phyloP scores from a whole-genome alignment of 2,113 vertebrate species.

The Embiotoca jacksoni region DNA sequence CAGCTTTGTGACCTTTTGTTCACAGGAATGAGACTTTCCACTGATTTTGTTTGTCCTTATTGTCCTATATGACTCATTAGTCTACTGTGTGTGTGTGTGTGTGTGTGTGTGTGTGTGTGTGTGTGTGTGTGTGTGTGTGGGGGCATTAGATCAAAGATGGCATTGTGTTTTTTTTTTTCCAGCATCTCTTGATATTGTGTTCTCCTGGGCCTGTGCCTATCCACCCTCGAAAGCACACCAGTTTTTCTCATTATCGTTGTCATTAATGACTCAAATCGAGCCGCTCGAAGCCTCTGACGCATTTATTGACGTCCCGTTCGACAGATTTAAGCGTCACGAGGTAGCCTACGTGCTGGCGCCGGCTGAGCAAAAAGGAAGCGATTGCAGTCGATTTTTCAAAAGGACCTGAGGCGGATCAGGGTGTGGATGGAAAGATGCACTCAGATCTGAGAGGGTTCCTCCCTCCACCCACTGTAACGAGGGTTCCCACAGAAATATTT shows the following conservation, averaged over 20 bases:
- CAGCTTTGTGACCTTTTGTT: too few relatives aligned
- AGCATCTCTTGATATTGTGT: slow-evolving; percentile 43
- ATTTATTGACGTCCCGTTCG: slow-evolving; percentile 35
- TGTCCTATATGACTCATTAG: slow-evolving; percentile 62
- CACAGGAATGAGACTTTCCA: slow-evolving; percentile 45
- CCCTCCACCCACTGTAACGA: too few relatives aligned
- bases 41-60: slow-evolving; percentile 49
- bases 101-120: slow-evolving; percentile 5
- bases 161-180: slow-evolving; percentile 65
- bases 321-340: neutral
- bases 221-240: slow-evolving; percentile 49
- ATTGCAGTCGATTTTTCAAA: slow-evolving; percentile 5
- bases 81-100: slow-evolving; percentile 4
- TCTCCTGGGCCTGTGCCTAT: slow-evolving; percentile 37
- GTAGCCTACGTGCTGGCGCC: slow-evolving; percentile 52
- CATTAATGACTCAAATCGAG: slow-evolving; percentile 24
- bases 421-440: slow-evolving; percentile 60
- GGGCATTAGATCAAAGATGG: slow-evolving; percentile 79
- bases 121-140: slow-evolving; percentile 1
- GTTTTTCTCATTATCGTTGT: slow-evolving; percentile 72
- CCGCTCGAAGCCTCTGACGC: slow-evolving; percentile 31
- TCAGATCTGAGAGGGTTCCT: slow-evolving; percentile 13
- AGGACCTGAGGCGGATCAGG: slow-evolving; percentile 24
- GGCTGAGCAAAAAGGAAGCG: slow-evolving; percentile 35
- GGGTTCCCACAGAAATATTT: slow-evolving; percentile 52